phyloP scores from a whole-genome alignment of 2,113 vertebrate genomes.

The Okapia johnstoni region DNA sequence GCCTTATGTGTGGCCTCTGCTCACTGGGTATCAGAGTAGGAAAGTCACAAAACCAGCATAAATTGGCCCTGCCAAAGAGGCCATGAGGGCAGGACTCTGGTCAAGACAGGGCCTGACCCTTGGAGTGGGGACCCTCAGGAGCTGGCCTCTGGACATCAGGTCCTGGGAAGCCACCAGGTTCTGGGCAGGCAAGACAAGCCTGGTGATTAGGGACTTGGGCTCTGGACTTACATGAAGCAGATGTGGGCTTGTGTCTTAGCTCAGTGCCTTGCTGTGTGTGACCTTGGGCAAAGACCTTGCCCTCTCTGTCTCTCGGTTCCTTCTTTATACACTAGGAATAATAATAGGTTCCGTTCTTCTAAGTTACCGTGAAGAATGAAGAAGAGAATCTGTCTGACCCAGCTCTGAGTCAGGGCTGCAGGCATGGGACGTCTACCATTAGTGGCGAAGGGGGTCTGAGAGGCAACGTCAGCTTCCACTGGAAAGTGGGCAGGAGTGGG shows the following conservation, averaged over 20 bases:
- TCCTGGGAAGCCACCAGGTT: not conserved
- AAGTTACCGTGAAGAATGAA: not conserved
- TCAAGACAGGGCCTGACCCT: not conserved
- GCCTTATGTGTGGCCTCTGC: constrained; percentile 12
- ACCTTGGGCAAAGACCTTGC: not conserved
- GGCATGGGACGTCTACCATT: not conserved
- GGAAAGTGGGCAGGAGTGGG: not conserved
- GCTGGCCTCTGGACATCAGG: not conserved
- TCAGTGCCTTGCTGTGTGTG: not conserved
- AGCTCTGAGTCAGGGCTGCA: not conserved
- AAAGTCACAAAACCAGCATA: constrained; percentile 41
- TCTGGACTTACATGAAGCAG: not conserved
- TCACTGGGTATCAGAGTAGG: not conserved
- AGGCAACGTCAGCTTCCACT: not conserved
- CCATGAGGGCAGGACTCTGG: not conserved
- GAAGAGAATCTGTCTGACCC: not conserved
- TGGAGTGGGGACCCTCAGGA: not conserved
- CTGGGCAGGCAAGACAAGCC: not conserved
- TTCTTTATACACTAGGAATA: not conserved
- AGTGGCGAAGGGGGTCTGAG: not conserved
- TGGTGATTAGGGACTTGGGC: not conserved
- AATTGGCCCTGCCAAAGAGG: not conserved
- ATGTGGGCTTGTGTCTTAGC: not conserved
- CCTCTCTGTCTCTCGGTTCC: not conserved
- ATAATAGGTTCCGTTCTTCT: not conserved